Base-by-base conservation (phyloP, 2,888 invertebrate genomes). In the Polymixis flavicincta region DNA sequence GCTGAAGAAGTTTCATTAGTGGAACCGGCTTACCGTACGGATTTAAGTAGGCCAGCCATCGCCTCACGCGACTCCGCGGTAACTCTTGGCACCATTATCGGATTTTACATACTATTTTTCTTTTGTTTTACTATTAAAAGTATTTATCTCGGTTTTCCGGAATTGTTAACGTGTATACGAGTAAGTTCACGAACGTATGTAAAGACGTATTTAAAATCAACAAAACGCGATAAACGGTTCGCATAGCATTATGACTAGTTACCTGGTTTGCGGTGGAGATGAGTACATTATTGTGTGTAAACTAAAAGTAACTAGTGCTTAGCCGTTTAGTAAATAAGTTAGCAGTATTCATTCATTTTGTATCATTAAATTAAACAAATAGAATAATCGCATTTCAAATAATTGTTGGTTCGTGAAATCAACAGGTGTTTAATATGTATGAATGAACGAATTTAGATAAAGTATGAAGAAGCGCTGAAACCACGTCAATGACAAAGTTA, bases 41-140 rank as follows among this genome's bases (percentile, higher is more conserved):
- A 89, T 86, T 87, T 87, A 92, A 91, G 89, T 94, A 93, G 94
- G 93, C 90, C 94, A 87, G 71, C 89, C 82, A 87, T 90, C 88
- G 88, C 71, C 87, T 90, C 93, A 93, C 93, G 93, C 93, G 89
- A 92, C 87, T 89, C 78, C 78, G 52, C 72, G 82, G 76, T 78
- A 84, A 76, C 82, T 87, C 85, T 88, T 88, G 85, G 77, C 81
- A 85, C 79, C 84, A 83, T 83, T 86, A 83, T 86, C 73, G 71
- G 66, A 72, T 76, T 80, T 80, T 79, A 76, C 77, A 78, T 75
- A 74, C 85, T 73, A 78, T 82, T 1, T 75, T 68, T 71, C 70
- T 81, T 75, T 75, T 75, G 65, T 76, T 73, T 80, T 66, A 75
- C 52, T 73, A 70, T 70, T 74, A 81, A 64, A 73, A 76, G 73